A percentile compares a stretch with the other conserved stretches of the same genome.
Conservation (phyloP, 2,888 invertebrate genomes). For the Strigamia crassipes region DNA sequence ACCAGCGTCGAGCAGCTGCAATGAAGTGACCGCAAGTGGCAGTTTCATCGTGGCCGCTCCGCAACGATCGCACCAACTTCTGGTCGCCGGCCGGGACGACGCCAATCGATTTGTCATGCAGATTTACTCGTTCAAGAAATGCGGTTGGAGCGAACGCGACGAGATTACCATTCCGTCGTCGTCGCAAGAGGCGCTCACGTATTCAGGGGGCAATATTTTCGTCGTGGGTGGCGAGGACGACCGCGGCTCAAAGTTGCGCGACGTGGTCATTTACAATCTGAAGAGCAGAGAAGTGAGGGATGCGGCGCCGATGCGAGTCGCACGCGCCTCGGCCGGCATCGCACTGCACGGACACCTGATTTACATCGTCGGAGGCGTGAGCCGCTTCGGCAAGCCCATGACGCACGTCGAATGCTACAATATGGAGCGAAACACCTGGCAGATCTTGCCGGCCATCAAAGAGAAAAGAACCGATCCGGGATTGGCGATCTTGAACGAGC, state of each 20-base stretch:
- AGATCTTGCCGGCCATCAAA: constrained; percentile 12
- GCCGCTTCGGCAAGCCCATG: constrained; percentile 27
- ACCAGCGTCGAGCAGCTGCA: no score
- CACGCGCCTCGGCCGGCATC: neutral
- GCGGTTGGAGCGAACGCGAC: neutral
- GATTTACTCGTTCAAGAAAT: neutral
- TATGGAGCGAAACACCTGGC: neutral
- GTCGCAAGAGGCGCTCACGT: neutral
- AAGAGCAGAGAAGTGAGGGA: neutral
- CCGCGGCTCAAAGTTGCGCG: neutral
- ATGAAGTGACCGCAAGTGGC: neutral
- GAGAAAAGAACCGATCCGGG: constrained; percentile 25
- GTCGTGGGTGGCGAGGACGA: constrained; percentile 22
- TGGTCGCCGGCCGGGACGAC: constrained; percentile 44
- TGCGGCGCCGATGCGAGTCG: neutral
- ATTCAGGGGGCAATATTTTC: neutral
- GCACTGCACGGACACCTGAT: neutral
- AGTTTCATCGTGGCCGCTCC: neutral
- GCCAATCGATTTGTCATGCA: constrained; percentile 28
- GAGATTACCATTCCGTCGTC: neutral
- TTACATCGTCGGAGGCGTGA: constrained; percentile 13
- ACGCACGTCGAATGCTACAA: constrained; percentile 39
- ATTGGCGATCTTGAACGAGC: neutral
- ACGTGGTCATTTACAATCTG: neutral
- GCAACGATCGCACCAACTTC: neutral